Conservation (phyloP, 53 echinoderm and acorn worm species). For the Zoroaster sp. region DNA sequence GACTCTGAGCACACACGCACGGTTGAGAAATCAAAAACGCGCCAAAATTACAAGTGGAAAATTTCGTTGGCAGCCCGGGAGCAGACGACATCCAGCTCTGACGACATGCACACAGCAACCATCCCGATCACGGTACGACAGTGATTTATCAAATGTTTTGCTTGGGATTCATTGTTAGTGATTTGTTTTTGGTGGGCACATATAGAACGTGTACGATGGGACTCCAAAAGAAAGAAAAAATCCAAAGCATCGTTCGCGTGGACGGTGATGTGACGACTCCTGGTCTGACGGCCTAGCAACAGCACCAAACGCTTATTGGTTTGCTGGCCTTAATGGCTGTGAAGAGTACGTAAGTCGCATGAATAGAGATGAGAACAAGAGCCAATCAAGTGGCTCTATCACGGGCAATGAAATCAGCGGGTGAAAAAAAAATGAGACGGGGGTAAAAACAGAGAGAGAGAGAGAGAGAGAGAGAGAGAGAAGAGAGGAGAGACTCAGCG, state of each 20-base stretch:
- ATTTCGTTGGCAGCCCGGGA: neutral
- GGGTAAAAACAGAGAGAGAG: neutral
- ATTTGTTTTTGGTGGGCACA: constrained; percentile 23
- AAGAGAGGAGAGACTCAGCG: neutral
- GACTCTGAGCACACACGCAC: neutral
- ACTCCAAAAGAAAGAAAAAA: neutral
- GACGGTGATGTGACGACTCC: constrained; percentile 20
- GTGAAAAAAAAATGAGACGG: neutral
- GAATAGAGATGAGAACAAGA: constrained; percentile 31
- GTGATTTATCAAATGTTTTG: constrained; percentile 44
- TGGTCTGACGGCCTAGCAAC: constrained; percentile 11
- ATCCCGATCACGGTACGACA: constrained; percentile 17
- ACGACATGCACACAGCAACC: constrained; percentile 13
- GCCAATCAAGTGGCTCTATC: constrained; percentile 38
- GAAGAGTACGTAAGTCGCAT: constrained; percentile 8
- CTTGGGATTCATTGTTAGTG: constrained; percentile 32
- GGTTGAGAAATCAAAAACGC: neutral
- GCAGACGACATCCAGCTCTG: neutral
- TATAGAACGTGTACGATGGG: neutral
- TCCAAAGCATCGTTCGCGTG: neutral
- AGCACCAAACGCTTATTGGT: constrained; percentile 8
- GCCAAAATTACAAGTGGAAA: constrained; percentile 23
- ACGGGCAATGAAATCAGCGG: constrained; percentile 22
- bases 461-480: neutral
- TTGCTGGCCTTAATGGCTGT: constrained; percentile 23